Evolutionary conservation across 2,888 invertebrate genomes (phyloP).

Genomic region (Orchesella flavescens): DNA sequence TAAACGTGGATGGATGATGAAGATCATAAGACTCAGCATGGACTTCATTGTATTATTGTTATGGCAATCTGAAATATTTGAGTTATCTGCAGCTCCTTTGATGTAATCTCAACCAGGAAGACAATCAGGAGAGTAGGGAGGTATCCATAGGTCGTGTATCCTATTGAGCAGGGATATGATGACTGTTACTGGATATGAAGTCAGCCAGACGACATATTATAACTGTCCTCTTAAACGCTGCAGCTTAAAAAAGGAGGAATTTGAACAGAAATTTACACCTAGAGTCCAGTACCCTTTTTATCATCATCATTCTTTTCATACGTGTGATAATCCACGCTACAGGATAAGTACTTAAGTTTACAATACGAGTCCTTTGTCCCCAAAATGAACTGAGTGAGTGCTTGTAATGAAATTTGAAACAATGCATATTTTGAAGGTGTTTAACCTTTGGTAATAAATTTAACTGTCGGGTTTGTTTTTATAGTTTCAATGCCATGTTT

Average conservation of each 20-base stretch:
- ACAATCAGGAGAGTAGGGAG: conserved; percentile 28
- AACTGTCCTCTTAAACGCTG: not conserved
- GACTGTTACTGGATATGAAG: not conserved
- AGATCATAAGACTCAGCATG: conserved; percentile 57
- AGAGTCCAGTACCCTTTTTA: no score
- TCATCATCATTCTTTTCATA: not conserved
- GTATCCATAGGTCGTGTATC: not conserved
- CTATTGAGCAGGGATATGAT: no score
- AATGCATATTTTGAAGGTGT: no score
- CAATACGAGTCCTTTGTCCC: no score
- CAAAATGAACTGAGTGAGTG: no score
- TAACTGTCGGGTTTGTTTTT: no score
- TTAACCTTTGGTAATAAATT: no score
- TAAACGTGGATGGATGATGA: conserved; percentile 45
- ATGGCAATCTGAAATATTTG: conserved; percentile 43
- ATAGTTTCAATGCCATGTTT: no score
- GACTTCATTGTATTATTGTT: conserved; percentile 58
- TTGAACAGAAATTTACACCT: not conserved
- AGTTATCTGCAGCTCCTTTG: conserved; percentile 17
- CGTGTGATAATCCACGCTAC: not conserved
- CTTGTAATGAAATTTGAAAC: no score
- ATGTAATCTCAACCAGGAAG: conserved; percentile 45
- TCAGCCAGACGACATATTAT: not conserved
- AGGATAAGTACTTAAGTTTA: no score
- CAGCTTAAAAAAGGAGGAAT: not conserved